phyloP scores from a whole-genome alignment of 1,140 invertebrate genomes.

The Acyrthosiphon pisum region DNA sequence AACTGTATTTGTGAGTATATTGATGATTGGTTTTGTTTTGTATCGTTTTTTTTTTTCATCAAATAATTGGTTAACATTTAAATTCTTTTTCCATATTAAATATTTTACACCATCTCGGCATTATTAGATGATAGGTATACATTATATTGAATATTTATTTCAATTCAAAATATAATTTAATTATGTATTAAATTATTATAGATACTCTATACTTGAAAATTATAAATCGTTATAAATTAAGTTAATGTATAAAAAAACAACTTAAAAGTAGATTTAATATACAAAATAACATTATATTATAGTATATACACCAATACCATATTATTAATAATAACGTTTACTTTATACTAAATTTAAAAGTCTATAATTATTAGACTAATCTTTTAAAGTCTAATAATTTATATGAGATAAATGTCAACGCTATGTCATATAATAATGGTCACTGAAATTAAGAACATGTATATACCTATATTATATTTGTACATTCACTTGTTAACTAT shows the following conservation, averaged over 20 bases:
- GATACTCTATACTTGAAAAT: neutral
- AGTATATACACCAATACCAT: neutral
- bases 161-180: neutral
- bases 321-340: neutral
- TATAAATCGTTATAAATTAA: neutral
- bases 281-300: neutral
- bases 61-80: neutral
- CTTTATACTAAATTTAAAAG: neutral
- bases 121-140: neutral
- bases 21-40: neutral
- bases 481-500: conserved; percentile 26
- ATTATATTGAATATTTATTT: neutral
- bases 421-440: neutral
- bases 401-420: neutral
- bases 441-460: neutral
- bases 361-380: too few relatives aligned
- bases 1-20: neutral
- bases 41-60: neutral
- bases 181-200: neutral
- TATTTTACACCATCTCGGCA: neutral
- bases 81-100: neutral
- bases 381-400: neutral
- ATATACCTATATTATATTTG: neutral
- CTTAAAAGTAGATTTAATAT: neutral
- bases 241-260: neutral